Conservation (phyloP, 53 echinoderm and acorn worm genomes). For the Actinopyga echinites region DNA sequence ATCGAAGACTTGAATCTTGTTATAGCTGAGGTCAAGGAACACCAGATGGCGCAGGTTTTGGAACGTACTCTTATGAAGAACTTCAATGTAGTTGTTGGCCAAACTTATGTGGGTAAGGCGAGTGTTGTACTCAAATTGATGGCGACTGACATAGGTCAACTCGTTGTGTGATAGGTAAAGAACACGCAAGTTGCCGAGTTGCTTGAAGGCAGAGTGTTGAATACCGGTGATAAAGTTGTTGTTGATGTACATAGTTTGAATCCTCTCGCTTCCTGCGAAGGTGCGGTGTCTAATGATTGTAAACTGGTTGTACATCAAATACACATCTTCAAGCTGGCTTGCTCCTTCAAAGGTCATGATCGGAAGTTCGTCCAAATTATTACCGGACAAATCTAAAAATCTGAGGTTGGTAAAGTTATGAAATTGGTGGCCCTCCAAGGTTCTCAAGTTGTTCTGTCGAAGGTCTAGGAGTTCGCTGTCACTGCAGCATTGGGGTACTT, state of each 20-base stretch:
- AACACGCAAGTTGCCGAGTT: conserved; percentile 7
- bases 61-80: conserved; percentile 1
- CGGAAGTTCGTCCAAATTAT: conserved; percentile 26
- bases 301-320: conserved; percentile 43
- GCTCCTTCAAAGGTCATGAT: conserved; percentile 38
- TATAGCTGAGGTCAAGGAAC: conserved; percentile 37
- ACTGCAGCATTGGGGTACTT: conserved; percentile 29
- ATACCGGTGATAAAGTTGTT: conserved; percentile 41
- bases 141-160: conserved; percentile 31
- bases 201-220: conserved; percentile 7
- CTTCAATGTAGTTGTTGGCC: not conserved
- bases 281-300: conserved; percentile 8
- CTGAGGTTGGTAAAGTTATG: conserved; percentile 24
- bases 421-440: conserved; percentile 29
- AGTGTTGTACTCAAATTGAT: conserved; percentile 36
- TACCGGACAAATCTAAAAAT: conserved; percentile 53
- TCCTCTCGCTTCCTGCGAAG: conserved; percentile 51
- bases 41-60: not conserved
- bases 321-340: conserved; percentile 39
- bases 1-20: not conserved
- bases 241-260: conserved; percentile 53
- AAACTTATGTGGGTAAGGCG: conserved; percentile 36
- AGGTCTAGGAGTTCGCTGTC: conserved; percentile 38
- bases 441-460: conserved; percentile 37
- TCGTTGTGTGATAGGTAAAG: conserved; percentile 52